These are phyloP conservation scores for Cichladusa arquata DNA, from an alignment of 2,113 vertebrate species.

Conservation along the genomic window DNA sequence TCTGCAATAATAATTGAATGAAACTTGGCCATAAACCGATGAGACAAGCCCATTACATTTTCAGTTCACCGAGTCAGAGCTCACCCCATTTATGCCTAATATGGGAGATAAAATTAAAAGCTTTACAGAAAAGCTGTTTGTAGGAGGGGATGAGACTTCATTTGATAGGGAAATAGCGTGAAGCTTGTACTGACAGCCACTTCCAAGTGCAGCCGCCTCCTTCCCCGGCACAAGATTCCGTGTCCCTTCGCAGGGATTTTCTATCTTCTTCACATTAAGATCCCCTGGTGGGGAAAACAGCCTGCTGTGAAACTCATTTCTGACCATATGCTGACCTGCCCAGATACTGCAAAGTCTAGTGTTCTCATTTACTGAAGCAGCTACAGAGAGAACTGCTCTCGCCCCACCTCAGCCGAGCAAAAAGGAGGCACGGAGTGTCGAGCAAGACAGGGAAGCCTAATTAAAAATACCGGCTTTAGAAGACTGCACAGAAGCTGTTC, in stretches of 20 bases:
- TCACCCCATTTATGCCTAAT: conserved; percentile 5
- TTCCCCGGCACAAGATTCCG: not conserved
- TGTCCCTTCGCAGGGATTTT: not conserved
- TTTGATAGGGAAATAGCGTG: not conserved
- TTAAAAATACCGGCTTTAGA: not conserved
- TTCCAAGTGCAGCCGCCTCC: conserved; percentile 3
- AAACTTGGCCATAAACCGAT: conserved; percentile 13
- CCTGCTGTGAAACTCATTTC: conserved; percentile 59
- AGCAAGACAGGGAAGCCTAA: not conserved
- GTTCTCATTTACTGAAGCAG: not conserved
- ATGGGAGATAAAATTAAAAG: conserved; percentile 36
- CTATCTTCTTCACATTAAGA: conserved; percentile 26
- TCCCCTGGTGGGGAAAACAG: not conserved
- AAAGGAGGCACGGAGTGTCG: not conserved
- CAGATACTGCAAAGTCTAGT: conserved; percentile 1
- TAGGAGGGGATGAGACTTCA: not conserved
- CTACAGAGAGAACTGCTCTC: not conserved
- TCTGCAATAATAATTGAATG: conserved; percentile 3
- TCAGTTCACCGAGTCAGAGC: conserved; percentile 14
- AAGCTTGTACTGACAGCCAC: conserved; percentile 7
- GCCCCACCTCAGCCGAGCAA: not conserved
- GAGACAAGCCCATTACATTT: conserved; percentile 34
- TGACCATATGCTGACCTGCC: conserved; percentile 25
- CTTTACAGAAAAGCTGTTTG: not conserved
- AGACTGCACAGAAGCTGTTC: not conserved